These are phyloP conservation scores for Allolobophora icterica DNA, from an alignment of 2,888 invertebrate species.

Conservation along the genomic window DNA sequence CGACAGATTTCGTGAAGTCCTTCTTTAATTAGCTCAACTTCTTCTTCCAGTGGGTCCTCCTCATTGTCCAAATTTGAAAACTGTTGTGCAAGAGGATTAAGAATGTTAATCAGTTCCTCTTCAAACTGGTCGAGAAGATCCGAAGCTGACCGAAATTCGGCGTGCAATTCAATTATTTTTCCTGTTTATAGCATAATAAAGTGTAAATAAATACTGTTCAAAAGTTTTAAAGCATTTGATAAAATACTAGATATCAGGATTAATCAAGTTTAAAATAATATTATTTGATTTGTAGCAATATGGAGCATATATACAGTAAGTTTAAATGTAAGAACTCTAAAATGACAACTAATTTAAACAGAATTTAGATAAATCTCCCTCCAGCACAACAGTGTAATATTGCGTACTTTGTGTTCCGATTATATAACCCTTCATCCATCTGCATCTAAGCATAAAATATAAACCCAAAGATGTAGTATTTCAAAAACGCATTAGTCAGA, in stretches of 20 bases:
- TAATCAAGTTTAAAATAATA: too few relatives aligned
- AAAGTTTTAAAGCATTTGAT: not conserved
- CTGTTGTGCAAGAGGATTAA: not conserved
- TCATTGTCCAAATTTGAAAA: not conserved
- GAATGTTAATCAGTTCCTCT: not conserved
- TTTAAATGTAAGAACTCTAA: too few relatives aligned
- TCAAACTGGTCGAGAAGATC: constrained; percentile 10
- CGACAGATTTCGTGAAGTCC: not conserved
- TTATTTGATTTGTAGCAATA: too few relatives aligned
- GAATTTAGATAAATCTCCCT: too few relatives aligned
- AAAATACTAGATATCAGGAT: not conserved
- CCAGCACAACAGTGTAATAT: too few relatives aligned
- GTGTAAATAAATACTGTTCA: not conserved
- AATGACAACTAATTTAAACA: too few relatives aligned
- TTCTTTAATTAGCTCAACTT: not conserved
- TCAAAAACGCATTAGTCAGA: too few relatives aligned
- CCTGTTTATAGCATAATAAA: not conserved
- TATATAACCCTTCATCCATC: too few relatives aligned
- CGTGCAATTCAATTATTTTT: not conserved
- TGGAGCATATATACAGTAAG: too few relatives aligned
- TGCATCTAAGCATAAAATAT: too few relatives aligned
- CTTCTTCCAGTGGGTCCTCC: not conserved
- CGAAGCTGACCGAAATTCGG: not conserved
- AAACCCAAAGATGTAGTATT: too few relatives aligned
- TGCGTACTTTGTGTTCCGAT: too few relatives aligned